A percentile compares a stretch with the other conserved stretches of the same genome.
These are phyloP conservation scores for Romanogobio albipinnatus DNA, from an alignment of 2,113 vertebrate genomes.

Conservation along the genomic window DNA sequence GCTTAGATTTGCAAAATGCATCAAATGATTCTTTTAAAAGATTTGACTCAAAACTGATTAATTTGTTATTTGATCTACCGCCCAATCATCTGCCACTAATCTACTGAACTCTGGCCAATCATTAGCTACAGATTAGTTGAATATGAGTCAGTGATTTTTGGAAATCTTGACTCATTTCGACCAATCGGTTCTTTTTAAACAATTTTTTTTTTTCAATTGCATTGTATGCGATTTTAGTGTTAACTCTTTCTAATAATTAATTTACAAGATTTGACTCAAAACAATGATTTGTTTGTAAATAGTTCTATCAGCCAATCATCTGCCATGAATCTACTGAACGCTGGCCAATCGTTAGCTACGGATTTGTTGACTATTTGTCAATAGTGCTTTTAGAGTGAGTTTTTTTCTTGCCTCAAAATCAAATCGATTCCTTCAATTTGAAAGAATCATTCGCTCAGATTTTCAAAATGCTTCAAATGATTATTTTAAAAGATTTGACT, in stretches of 20 bases:
- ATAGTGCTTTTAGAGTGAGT: too few relatives aligned
- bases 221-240: background rate
- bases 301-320: background rate
- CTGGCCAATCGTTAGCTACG: too few relatives aligned
- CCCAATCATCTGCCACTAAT: background rate
- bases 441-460: background rate
- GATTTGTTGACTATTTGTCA: too few relatives aligned
- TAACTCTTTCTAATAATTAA: background rate
- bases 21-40: background rate
- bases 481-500: background rate
- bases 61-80: background rate
- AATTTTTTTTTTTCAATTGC: background rate
- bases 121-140: too few relatives aligned
- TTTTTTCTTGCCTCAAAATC: background rate
- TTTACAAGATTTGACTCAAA: background rate
- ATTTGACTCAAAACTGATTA: background rate
- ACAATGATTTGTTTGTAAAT: background rate
- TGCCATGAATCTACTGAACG: background rate
- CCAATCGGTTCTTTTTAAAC: background rate
- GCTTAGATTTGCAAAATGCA: background rate
- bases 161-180: background rate
- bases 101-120: background rate
- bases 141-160: too few relatives aligned
- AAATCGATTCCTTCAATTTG: background rate
- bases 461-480: background rate